These are phyloP conservation scores for Sciurus niger DNA, from an alignment of 2,113 vertebrate species.

Conservation along the genomic window DNA sequence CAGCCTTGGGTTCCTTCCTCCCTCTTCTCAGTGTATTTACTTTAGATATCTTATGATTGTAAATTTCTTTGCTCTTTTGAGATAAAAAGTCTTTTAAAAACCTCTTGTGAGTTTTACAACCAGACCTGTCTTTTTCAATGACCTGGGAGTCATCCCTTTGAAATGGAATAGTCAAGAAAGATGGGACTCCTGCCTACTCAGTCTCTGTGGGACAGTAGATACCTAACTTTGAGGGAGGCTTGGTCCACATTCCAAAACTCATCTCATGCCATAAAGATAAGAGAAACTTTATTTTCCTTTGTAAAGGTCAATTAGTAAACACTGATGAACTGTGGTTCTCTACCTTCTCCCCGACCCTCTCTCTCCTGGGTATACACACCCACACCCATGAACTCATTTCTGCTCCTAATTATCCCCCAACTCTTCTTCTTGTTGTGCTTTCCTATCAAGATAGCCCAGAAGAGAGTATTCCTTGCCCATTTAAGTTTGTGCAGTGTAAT, in stretches of 20 bases:
- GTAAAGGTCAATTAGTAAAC: not conserved
- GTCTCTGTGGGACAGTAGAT: not conserved
- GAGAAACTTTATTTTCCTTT: not conserved
- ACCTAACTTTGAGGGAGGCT: not conserved
- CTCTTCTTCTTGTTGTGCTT: not conserved
- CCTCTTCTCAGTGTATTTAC: not conserved
- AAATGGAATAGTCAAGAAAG: not conserved
- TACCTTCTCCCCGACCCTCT: not conserved
- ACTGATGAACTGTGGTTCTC: not conserved
- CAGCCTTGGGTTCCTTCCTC: too few relatives aligned
- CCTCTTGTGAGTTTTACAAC: not conserved
- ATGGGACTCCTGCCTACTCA: not conserved
- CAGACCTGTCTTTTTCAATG: not conserved
- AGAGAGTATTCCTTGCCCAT: not conserved
- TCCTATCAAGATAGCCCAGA: not conserved
- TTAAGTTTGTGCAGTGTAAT: not conserved
- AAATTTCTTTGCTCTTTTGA: not conserved
- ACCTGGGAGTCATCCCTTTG: not conserved
- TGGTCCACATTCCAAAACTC: not conserved
- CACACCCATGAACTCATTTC: not conserved
- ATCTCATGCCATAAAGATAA: not conserved
- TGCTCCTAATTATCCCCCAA: not conserved
- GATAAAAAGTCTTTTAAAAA: not conserved
- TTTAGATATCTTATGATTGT: not conserved
- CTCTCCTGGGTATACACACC: not conserved